Evolutionary conservation across 2,888 invertebrate species (phyloP).

Genomic region (Drosophila trichaetosa): DNA sequence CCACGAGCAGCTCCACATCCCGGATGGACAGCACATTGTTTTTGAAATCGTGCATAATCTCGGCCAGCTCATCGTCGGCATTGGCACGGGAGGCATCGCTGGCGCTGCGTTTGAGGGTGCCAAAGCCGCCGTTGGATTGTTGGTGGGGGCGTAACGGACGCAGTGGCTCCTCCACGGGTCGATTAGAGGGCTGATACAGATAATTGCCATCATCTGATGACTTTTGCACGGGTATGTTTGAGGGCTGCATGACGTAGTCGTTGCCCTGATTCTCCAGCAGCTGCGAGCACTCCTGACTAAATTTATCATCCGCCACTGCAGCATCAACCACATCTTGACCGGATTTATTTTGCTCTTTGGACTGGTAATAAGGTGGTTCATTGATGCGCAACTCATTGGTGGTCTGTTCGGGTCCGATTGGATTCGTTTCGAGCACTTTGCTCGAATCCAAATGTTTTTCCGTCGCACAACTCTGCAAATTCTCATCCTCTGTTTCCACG

Average conservation of each 20-base stretch:
- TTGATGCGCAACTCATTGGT: conserved; percentile 84
- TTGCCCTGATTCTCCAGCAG: conserved; percentile 83
- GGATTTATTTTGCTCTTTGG: conserved; percentile 82
- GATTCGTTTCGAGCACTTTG: conserved; percentile 72
- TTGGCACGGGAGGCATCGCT: conserved; percentile 84
- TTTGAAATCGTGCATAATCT: conserved; percentile 95
- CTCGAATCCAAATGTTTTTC: conserved; percentile 83
- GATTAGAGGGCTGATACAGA: conserved; percentile 84
- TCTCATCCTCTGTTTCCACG: conserved; percentile 83
- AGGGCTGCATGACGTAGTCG: conserved; percentile 88
- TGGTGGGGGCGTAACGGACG: conserved; percentile 66
- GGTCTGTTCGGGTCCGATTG: conserved; percentile 77
- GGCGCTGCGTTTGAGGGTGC: conserved; percentile 83
- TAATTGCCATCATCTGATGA: conserved; percentile 84
- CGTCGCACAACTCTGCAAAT: conserved; percentile 77
- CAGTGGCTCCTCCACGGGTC: conserved; percentile 80
- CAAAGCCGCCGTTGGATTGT: conserved; percentile 60
- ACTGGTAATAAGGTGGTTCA: conserved; percentile 85
- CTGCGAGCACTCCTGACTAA: conserved; percentile 85
- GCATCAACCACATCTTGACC: conserved; percentile 74
- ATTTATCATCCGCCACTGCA: conserved; percentile 77
- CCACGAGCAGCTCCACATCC: conserved; percentile 93
- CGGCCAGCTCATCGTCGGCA: conserved; percentile 91
- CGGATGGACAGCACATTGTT: conserved; percentile 94
- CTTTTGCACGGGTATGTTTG: conserved; percentile 87